phyloP scores from a whole-genome alignment of 2,113 vertebrate species.

The Strix aluco region DNA sequence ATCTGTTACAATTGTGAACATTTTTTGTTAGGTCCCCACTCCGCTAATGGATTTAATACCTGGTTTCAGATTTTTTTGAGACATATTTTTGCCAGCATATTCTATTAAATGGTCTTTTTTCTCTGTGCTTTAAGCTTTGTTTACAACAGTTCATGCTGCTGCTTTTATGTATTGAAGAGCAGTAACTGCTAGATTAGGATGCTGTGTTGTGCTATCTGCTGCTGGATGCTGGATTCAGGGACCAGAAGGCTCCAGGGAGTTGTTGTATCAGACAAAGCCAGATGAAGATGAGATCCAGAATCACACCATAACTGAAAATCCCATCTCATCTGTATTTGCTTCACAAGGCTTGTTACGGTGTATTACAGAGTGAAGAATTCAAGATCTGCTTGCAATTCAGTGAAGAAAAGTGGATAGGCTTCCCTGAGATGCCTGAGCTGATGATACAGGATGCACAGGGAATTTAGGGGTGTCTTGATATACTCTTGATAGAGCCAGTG shows the following conservation, averaged over 20 bases:
- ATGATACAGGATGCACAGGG: accelerated
- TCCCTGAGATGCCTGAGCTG: not conserved
- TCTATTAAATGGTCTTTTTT: not conserved
- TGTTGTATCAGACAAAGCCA: not conserved
- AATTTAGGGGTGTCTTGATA: not conserved
- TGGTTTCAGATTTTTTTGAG: not conserved
- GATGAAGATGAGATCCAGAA: not conserved
- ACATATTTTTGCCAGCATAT: not conserved
- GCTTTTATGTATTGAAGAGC: not conserved
- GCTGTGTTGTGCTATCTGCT: not conserved
- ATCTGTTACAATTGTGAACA: not conserved
- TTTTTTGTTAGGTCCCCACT: not conserved
- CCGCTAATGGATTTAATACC: not conserved
- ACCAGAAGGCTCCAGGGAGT: not conserved
- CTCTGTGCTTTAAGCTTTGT: not conserved
- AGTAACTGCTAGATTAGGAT: not conserved
- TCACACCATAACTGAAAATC: not conserved
- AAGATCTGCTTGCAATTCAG: not conserved
- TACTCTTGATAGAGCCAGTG: not conserved
- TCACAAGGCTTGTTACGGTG: not conserved
- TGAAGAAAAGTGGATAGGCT: not conserved
- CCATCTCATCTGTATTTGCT: not conserved
- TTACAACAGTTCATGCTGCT: not conserved
- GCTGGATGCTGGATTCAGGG: not conserved
- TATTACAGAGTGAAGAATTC: not conserved